Percentiles rank a stretch among this genome's conserved stretches.
phyloP scores from a whole-genome alignment of 2,888 invertebrate genomes.

The Agriotes lineatus region DNA sequence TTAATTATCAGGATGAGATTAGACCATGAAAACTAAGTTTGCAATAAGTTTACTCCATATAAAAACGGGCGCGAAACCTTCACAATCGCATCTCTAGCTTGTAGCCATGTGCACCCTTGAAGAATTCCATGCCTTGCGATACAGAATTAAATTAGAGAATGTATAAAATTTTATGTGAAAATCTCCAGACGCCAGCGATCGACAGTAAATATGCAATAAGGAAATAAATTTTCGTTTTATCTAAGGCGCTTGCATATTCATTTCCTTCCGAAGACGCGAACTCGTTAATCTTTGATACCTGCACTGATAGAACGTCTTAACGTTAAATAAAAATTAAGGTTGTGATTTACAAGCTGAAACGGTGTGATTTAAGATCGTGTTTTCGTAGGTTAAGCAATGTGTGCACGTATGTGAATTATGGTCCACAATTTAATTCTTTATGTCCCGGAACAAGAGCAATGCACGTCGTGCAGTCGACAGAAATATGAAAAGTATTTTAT shows the following conservation, averaged over 20 bases:
- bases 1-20: background rate
- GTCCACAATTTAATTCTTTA: constrained; percentile 27
- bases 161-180: constrained; percentile 53
- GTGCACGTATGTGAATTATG: constrained; percentile 29
- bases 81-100: constrained; percentile 29
- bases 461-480: constrained; percentile 36
- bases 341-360: constrained; percentile 3
- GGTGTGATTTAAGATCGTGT: constrained; percentile 20
- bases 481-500: constrained; percentile 37
- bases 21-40: too few relatives aligned
- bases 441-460: constrained; percentile 12
- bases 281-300: constrained; percentile 21
- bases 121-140: constrained; percentile 41
- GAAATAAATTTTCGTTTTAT: constrained; percentile 37
- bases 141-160: constrained; percentile 50
- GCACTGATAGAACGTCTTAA: background rate
- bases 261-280: constrained; percentile 6
- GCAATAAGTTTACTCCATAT: too few relatives aligned
- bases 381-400: constrained; percentile 31
- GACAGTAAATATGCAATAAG: constrained; percentile 43
- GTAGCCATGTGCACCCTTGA: constrained; percentile 38
- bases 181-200: constrained; percentile 49
- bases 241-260: constrained; percentile 33
- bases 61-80: background rate
- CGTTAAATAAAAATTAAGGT: constrained; percentile 26